phyloP scores from a whole-genome alignment of 2,888 invertebrate genomes.

The Lepetodrilus schrolli region DNA sequence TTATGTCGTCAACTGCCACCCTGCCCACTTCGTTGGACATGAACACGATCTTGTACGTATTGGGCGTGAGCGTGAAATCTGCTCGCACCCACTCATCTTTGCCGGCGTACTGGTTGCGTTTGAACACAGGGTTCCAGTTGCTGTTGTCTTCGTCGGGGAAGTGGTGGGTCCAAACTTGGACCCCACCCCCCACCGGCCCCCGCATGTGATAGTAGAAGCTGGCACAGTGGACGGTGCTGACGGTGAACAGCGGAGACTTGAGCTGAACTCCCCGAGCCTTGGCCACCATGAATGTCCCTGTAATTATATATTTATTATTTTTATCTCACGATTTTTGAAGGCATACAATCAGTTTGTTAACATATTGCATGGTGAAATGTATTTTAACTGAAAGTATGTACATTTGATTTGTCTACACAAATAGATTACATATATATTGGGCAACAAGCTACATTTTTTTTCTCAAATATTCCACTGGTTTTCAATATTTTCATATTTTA shows the following conservation, averaged over 20 bases:
- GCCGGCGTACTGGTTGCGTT: constrained; percentile 16
- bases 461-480: no score
- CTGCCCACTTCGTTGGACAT: constrained; percentile 45
- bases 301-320: no score
- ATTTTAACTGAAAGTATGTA: no score
- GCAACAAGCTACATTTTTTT: no score
- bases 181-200: constrained; percentile 44
- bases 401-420: no score
- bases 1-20: constrained; percentile 63
- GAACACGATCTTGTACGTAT: constrained; percentile 53
- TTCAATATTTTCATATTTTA: no score
- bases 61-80: constrained; percentile 53
- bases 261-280: constrained; percentile 34
- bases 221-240: constrained; percentile 53
- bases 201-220: constrained; percentile 65
- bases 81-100: constrained; percentile 60
- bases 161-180: constrained; percentile 45
- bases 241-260: constrained; percentile 47
- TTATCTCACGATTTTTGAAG: no score
- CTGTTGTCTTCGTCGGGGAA: background rate
- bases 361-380: no score
- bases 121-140: constrained; percentile 5
- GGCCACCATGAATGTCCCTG: constrained; percentile 11
- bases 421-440: no score
- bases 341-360: no score